These are phyloP conservation scores for Theodoxus fluviatilis DNA, from an alignment of 2,888 invertebrate genomes.

Conservation along the genomic window DNA sequence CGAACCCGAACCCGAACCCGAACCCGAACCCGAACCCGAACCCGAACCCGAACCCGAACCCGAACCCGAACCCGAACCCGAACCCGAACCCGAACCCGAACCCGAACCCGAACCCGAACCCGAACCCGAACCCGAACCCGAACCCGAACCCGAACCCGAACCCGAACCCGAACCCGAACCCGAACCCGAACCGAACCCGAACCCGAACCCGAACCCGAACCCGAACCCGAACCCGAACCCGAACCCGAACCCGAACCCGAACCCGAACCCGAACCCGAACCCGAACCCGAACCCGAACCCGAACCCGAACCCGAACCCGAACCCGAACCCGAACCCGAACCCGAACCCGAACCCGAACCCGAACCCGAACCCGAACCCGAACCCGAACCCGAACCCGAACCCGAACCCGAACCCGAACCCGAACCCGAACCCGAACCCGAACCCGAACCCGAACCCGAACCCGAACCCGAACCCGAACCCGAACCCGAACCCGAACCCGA, in stretches of 20 bases:
- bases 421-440: slow-evolving; percentile 16
- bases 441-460: slow-evolving; percentile 16
- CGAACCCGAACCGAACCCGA: slow-evolving; percentile 12
- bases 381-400: slow-evolving; percentile 14
- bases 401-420: slow-evolving; percentile 16
- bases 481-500: not conserved
- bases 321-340: not conserved
- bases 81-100: not conserved
- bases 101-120: slow-evolving; percentile 9
- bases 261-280: not conserved
- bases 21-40: not conserved
- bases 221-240: slow-evolving; percentile 13
- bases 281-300: not conserved
- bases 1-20: not conserved
- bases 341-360: not conserved
- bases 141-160: slow-evolving; percentile 5
- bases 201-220: not conserved
- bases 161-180: not conserved
- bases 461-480: slow-evolving; percentile 16
- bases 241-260: not conserved
- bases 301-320: not conserved
- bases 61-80: slow-evolving; percentile 4
- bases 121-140: not conserved
- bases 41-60: not conserved
- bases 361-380: slow-evolving; percentile 13